Base-by-base conservation (phyloP, 2,888 invertebrate genomes). In the Harpalus rubripes region DNA sequence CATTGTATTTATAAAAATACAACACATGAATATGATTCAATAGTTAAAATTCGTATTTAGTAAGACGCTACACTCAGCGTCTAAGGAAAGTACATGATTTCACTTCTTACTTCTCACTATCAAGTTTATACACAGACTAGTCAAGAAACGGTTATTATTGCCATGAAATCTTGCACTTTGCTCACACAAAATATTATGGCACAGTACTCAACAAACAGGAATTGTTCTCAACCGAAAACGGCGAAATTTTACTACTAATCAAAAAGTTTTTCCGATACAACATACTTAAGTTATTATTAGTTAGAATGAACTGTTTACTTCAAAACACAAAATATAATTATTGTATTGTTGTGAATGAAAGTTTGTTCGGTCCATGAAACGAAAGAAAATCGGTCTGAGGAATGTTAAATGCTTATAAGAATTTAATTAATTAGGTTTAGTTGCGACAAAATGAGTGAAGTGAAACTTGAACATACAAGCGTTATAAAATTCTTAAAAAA, bases 71-170 rank as follows among this genome's bases (percentile, higher is more conserved):
- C 26, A 63, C 0, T 63, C 7, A 22, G 18, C 44, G 12, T 63
- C 15, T 12, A 22, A 63, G 59, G 15, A 18, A 59, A 59, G 15
- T 68, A 39, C 32, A 39, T 68, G 41, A 26, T 68, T 39, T 68
- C 68, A 68, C 68, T 16, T 12, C 41, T 16, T 12, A 52, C 72
- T 78, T 32, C 63, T 78, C 59, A 78, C 80, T 80, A 61, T 80
- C n/a, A 26, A 58, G 74, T 74, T 84, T 84, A 78, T 84, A 84
- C 84, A 84, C 44, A 84, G 84, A 84, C 84, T 84, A 84, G 84
- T 84, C 63, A 52, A 22, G 10, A 78, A 78, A 39, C 22, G n/a
- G 12, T 22, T 22, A 22, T 78, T 58, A 78, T 78, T 78, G 78
- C 56, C 78, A 78, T 52, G 18, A 44, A 44, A 74, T 74, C 18